Conservation (phyloP, 2,888 invertebrate genomes). For the Lymantria monacha region DNA sequence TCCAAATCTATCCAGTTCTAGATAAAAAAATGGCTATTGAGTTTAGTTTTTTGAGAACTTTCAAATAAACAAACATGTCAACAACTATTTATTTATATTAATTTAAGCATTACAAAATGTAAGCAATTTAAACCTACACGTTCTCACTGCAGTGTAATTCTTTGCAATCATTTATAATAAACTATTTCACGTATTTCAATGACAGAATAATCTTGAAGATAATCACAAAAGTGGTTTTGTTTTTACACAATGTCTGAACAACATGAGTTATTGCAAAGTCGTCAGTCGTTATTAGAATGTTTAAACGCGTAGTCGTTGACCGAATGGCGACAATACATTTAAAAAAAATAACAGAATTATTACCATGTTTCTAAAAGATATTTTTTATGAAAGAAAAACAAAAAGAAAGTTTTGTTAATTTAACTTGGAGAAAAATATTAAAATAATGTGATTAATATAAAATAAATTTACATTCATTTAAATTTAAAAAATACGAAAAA, state of each 20-base stretch:
- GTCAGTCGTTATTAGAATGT: conserved; percentile 32
- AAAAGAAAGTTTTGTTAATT: background rate
- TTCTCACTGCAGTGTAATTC: background rate
- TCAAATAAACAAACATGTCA: background rate
- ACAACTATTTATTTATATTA: background rate
- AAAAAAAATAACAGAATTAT: conserved; percentile 19
- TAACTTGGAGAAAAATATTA: background rate
- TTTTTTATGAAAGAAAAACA: background rate
- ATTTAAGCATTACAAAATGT: background rate
- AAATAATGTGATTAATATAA: conserved; percentile 9
- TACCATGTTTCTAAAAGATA: conserved; percentile 16
- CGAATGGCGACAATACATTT: conserved; percentile 8
- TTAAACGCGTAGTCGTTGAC: conserved; percentile 29
- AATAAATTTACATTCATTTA: background rate
- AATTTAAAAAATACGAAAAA: conserved; percentile 11
- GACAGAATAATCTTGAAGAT: conserved; percentile 16
- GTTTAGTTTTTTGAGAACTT: background rate
- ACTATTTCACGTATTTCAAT: conserved; percentile 5
- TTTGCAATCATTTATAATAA: background rate
- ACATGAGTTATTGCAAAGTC: conserved; percentile 15
- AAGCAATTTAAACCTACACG: background rate
- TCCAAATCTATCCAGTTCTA: background rate
- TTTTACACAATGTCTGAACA: conserved; percentile 24
- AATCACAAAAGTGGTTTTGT: conserved; percentile 22
- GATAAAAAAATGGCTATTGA: background rate